Evolutionary conservation across 1,140 invertebrate species (phyloP).

Genomic region (Scaptomyza pallida): DNA sequence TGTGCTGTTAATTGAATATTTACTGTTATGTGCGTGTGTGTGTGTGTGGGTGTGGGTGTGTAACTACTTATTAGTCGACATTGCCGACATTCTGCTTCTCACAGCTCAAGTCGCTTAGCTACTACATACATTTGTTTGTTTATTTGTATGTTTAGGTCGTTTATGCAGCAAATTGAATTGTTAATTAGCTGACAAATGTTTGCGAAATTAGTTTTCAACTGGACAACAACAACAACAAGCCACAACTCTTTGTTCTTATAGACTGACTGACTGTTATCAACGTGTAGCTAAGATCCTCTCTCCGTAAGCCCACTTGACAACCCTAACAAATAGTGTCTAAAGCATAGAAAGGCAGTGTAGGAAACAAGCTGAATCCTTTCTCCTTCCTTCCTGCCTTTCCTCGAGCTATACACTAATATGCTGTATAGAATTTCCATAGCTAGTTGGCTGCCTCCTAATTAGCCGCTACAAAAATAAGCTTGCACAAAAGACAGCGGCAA

Average conservation of each 20-base stretch:
- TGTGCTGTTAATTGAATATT: conserved; percentile 75
- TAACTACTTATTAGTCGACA: conserved; percentile 34
- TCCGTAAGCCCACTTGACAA: neutral
- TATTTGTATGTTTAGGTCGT: conserved; percentile 74
- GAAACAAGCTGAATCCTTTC: neutral
- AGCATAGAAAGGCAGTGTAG: neutral
- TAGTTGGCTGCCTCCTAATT: conserved; percentile 62
- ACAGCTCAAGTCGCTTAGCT: neutral
- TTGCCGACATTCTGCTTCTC: neutral
- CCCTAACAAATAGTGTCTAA: neutral
- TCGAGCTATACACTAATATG: conserved; percentile 32
- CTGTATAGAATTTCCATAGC: conserved; percentile 54
- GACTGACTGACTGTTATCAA: neutral
- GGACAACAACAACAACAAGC: neutral
- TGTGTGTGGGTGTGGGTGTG: conserved; percentile 34
- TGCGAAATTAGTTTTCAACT: conserved; percentile 63
- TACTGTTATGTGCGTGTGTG: conserved; percentile 60
- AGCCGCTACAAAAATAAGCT: conserved; percentile 64
- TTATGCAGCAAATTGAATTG: conserved; percentile 81
- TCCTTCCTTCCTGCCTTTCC: neutral
- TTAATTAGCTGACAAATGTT: conserved; percentile 79
- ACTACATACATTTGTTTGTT: neutral
- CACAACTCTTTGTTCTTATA: neutral
- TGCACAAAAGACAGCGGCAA: conserved; percentile 58
- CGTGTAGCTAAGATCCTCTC: too few relatives aligned